Base-by-base conservation (phyloP, 2,888 invertebrate genomes). In the Athalia circularis region DNA sequence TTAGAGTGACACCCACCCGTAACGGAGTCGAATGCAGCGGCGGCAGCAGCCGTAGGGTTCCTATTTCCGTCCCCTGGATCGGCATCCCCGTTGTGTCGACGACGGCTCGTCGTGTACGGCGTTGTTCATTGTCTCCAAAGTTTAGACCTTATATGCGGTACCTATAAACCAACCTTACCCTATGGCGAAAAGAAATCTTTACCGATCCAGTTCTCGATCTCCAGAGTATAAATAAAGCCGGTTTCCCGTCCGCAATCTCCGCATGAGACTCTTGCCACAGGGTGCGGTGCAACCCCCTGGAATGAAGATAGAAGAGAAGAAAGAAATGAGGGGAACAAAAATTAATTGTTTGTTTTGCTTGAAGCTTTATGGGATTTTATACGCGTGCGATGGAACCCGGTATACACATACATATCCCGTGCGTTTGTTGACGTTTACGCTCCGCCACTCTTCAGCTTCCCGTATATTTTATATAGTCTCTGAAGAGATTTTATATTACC, bases 301-400 rank as follows among this genome's bases (percentile, higher is more conserved):
- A 29, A 29, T 29, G 2, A 29, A 11, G 54, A 4, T 6, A 54
- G 7, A 1, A n/a, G n/a, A n/a, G 52, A 11, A 52, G 7, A 52
- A 52, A 54, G 54, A 54, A n/a, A 54, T 4, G n/a, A 7, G 7
- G 54, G 7, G 54, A 29, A 29, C 0, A n/a, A 54, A n/a, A 7
- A n/a, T 54, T 54, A 54, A 54, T 72, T 79, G 87, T 88, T 88
- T 88, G 85, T 88, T 88, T 88, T 85, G 83, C 87, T 87, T 86
- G 85, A 85, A 81, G 83, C 86, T 85, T 87, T 87, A 87, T 86
- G 88, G 87, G 87, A 87, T 85, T 88, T 88, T 86, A 87, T 87
- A 85, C 83, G 84, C 84, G 83, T 82, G 81, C 80, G 82, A 83
- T 81, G 82, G 80, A 82, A 48, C 77, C 77, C 77, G 76, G 79